Evolutionary conservation across 2,888 invertebrate species (phyloP).

Genomic region (Slavum lentiscoides): DNA sequence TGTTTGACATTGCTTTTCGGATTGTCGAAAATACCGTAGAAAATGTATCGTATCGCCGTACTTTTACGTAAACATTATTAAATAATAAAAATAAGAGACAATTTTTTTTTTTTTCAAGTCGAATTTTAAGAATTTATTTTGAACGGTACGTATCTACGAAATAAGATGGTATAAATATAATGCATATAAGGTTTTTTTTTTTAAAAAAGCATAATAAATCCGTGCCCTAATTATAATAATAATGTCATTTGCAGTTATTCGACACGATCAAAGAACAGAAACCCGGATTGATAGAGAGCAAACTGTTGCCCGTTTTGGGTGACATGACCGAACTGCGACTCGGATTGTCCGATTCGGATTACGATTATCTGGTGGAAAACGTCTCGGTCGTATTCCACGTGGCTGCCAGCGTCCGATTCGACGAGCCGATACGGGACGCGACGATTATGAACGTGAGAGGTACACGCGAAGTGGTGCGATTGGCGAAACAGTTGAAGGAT

Average conservation of each 20-base stretch:
- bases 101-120: too few species aligned
- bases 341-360: constrained; percentile 54
- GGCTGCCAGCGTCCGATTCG: constrained; percentile 58
- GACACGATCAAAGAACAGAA: constrained; percentile 50
- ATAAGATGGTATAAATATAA: too few species aligned
- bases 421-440: constrained; percentile 59
- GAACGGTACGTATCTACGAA: too few species aligned
- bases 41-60: too few species aligned
- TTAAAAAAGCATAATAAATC: too few species aligned
- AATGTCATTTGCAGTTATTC: constrained; percentile 58
- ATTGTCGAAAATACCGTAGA: too few species aligned
- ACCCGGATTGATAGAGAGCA: constrained; percentile 51
- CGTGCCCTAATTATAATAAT: too few species aligned
- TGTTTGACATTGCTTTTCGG: too few species aligned
- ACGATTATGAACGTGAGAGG: constrained; percentile 68
- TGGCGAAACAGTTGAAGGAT: constrained; percentile 63
- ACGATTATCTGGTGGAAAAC: constrained; percentile 58
- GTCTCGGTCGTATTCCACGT: constrained; percentile 57
- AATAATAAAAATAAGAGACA: too few species aligned
- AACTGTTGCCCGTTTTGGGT: constrained; percentile 43
- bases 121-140: too few species aligned
- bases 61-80: too few species aligned
- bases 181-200: too few species aligned
- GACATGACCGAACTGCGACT: constrained; percentile 54
- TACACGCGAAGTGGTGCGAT: constrained; percentile 63